These are phyloP conservation scores for Drusus annulatus DNA, from an alignment of 1,140 invertebrate species.

Conservation along the genomic window DNA sequence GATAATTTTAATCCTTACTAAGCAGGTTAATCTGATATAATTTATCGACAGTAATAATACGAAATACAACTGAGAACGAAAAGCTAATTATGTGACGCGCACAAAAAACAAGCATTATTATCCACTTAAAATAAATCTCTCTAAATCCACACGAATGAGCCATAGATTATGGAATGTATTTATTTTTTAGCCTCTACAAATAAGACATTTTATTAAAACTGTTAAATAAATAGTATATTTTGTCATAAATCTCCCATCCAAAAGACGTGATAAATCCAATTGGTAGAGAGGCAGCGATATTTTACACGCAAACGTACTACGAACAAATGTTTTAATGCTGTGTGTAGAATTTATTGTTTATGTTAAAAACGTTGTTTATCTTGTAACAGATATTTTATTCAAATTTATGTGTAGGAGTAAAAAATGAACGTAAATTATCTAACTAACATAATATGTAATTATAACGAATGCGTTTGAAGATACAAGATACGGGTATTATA, in stretches of 20 bases:
- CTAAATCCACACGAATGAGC: no score
- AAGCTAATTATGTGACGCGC: no score
- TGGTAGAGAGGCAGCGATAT: slow-evolving; percentile 9
- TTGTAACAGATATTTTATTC: slow-evolving; percentile 11
- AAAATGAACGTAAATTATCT: slow-evolving; percentile 19
- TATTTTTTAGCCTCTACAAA: neutral
- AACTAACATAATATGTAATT: neutral
- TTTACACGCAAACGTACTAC: neutral
- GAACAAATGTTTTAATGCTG: neutral
- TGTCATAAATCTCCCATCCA: slow-evolving; percentile 5
- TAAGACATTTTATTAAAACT: neutral
- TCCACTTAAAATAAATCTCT: no score
- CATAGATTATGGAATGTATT: no score
- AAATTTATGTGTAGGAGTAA: slow-evolving; percentile 17
- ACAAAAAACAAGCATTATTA: no score
- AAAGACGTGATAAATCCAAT: slow-evolving; percentile 16
- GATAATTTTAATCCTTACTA: no score
- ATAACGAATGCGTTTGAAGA: no score
- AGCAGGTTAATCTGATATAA: no score
- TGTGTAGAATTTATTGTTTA: slow-evolving; percentile 9
- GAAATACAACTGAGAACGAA: no score
- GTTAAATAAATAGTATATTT: slow-evolving; percentile 5
- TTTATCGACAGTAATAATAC: no score
- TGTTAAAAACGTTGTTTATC: slow-evolving; percentile 12
- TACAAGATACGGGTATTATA: no score